A percentile compares a stretch with the other conserved stretches of the same genome.
Conservation (phyloP, 2,888 invertebrate species). For the Merodon equestris region DNA sequence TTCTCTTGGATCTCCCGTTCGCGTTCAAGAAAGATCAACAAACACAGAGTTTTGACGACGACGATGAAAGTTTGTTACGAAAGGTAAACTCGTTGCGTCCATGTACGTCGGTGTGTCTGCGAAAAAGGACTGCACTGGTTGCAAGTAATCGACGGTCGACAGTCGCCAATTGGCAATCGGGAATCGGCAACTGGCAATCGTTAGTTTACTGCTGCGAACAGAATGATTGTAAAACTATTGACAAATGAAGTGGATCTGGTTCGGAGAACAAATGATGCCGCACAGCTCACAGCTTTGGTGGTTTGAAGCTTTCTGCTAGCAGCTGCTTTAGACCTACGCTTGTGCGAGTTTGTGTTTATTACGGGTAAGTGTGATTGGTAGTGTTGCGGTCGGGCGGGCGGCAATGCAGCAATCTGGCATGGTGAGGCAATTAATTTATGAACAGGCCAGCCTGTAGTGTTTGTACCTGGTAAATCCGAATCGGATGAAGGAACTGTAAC, state of each 20-base stretch:
- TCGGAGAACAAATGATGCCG: constrained; percentile 9
- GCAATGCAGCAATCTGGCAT: constrained; percentile 4
- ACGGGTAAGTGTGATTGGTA: too few relatives aligned
- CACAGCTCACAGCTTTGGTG: too few relatives aligned
- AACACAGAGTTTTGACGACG: constrained; percentile 6
- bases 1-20: not conserved
- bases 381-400: constrained; percentile 9
- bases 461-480: constrained; percentile 42
- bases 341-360: too few relatives aligned
- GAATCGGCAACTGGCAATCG: constrained; percentile 31
- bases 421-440: constrained; percentile 63
- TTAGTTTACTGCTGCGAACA: constrained; percentile 48
- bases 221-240: constrained; percentile 62
- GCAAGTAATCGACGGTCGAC: not conserved
- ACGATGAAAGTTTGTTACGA: constrained; percentile 42
- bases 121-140: constrained; percentile 35
- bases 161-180: not conserved
- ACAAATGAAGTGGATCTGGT: constrained; percentile 61
- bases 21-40: not conserved
- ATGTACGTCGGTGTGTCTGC: constrained; percentile 14
- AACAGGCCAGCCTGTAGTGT: constrained; percentile 35
- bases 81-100: constrained; percentile 32
- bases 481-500: not conserved
- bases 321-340: too few relatives aligned
- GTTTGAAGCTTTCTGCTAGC: too few relatives aligned